A percentile compares a stretch with the other conserved stretches of the same genome.
Evolutionary conservation across 1,140 invertebrate genomes (phyloP).

Genomic region (Zeugodacus cucurbitae): DNA sequence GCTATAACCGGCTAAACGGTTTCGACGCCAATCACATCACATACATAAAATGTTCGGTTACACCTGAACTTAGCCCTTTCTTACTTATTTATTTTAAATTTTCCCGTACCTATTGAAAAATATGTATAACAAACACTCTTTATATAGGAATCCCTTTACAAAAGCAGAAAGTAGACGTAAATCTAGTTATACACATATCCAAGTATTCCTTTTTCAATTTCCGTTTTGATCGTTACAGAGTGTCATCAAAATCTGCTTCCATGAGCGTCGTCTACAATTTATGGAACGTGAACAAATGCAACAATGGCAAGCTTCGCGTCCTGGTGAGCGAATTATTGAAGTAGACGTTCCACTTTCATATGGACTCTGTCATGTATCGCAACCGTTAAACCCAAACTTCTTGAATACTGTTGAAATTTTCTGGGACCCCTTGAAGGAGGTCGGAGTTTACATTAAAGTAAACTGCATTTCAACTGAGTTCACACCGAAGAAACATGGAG

Average conservation of each 20-base stretch:
- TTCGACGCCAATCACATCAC: too few relatives aligned
- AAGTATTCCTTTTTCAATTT: too few relatives aligned
- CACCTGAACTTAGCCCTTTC: too few relatives aligned
- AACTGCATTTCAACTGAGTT: constrained; percentile 98
- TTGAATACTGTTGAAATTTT: constrained; percentile 89
- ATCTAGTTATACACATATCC: too few relatives aligned
- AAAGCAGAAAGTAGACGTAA: too few relatives aligned
- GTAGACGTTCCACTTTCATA: constrained; percentile 94
- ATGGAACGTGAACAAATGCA: constrained; percentile 94
- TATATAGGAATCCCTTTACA: too few relatives aligned
- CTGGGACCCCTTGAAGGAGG: constrained; percentile 97
- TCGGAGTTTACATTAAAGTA: constrained; percentile 92
- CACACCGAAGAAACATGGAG: constrained; percentile 97
- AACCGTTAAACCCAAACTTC: constrained; percentile 74
- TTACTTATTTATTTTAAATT: too few relatives aligned
- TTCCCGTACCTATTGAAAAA: too few relatives aligned
- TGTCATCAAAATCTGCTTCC: constrained; percentile 92
- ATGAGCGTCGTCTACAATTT: constrained; percentile 95
- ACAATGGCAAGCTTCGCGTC: constrained; percentile 87
- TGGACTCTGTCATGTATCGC: constrained; percentile 84
- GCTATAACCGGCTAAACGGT: too few relatives aligned
- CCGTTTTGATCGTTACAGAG: constrained; percentile 70
- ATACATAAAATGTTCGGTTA: too few relatives aligned
- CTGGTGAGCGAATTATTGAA: constrained; percentile 92
- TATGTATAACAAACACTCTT: too few relatives aligned